Evolutionary conservation across 2,888 invertebrate genomes (phyloP), one percentile per base, ranked within the genome.

Genomic region (Apodemia duryi): DNA sequence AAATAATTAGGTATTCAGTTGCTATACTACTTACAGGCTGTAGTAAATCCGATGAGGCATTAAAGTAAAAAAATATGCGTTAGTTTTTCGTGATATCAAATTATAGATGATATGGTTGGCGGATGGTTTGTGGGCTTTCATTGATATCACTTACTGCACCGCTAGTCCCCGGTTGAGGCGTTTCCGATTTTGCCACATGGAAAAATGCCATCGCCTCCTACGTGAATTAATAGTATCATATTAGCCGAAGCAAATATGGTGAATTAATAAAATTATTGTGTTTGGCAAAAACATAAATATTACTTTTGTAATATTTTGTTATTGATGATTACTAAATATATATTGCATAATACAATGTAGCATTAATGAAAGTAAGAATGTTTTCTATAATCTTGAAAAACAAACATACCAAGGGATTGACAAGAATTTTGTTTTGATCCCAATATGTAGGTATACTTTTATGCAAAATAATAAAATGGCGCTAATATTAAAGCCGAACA

Each of bases 191-290:
- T 75, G 85, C 83, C 87, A 88, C 83, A 74, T 87, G 84, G 73
- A 88, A 81, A 75, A 90, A 86, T 83, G 87, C 85, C 79, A 88
- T 81, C 88, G 90, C 89, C 88, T 91, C 91, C 91, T 91, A 91
- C 72, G 77, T 81, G 86, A 83, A 89, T 82, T 77, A 80, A 81
- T 74, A 83, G 73, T 75, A 80, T 76, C 46, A 65, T 70, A 70
- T 71, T 69, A 86, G 85, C 85, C 77, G 71, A 88, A 89, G 89
- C 89, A 76, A 65, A 71, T 68, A 66, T 13, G 67, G 66, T 69
- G 66, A 67, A 64, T 35, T 65, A 57, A 61, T 67, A 66, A 67
- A 68, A 29, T 29, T 54, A 43, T 52, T 63, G 71, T 74, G 71
- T 65, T 65, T 64, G 67, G 71, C 73, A 65, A 63, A 75, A 74